A percentile compares a stretch with the other conserved stretches of the same genome.
Conservation (phyloP, 2,113 vertebrate species). For the Macaca fascicularis region DNA sequence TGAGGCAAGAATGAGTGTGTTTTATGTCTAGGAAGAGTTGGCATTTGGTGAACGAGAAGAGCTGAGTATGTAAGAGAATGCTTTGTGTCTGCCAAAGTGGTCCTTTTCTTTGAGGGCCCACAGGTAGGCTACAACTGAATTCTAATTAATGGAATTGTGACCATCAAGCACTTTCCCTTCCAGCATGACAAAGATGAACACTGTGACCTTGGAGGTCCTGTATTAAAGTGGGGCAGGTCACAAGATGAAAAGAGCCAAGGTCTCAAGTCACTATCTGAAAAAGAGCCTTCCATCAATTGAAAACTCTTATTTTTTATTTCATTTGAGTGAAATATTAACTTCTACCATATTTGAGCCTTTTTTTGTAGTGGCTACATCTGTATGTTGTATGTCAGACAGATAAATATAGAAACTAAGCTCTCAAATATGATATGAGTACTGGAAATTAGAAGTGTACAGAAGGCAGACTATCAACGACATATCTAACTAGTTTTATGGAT, state of each 20-base stretch:
- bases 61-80: not conserved
- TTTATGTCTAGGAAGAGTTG: not conserved
- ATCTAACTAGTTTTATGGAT: not conserved
- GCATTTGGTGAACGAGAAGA: not conserved
- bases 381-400: not conserved
- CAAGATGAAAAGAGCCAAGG: not conserved
- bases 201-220: not conserved
- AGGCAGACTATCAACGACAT: not conserved
- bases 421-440: not conserved
- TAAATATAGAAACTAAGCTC: not conserved
- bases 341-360: not conserved
- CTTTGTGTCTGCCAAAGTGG: not conserved
- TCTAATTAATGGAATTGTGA: not conserved
- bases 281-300: not conserved
- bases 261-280: not conserved
- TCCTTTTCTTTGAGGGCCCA: not conserved
- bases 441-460: not conserved
- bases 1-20: not conserved
- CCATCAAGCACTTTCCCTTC: not conserved
- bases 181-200: not conserved
- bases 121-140: not conserved
- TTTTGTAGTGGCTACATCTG: not conserved
- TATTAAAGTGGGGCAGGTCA: not conserved
- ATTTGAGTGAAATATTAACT: not conserved
- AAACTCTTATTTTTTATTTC: not conserved